Evolutionary conservation across 2,113 vertebrate genomes (phyloP).

Genomic region (Arizona elegans): DNA sequence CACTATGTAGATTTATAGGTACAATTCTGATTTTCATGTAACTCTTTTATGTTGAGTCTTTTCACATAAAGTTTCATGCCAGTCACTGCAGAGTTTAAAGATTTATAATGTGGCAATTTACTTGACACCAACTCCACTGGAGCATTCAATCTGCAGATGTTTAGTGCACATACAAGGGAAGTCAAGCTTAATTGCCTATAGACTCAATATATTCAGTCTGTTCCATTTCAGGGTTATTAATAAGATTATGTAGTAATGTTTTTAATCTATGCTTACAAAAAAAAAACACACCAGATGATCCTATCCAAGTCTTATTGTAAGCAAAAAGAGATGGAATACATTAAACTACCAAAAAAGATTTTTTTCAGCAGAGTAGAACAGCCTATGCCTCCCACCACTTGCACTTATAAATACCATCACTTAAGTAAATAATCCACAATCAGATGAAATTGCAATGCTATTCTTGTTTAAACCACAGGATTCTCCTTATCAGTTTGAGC

Average conservation of each 20-base stretch:
- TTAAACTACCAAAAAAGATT: neutral
- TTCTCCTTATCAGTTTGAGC: neutral
- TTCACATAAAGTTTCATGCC: neutral
- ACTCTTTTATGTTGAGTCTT: neutral
- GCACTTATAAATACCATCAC: neutral
- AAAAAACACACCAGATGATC: neutral
- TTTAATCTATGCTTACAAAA: neutral
- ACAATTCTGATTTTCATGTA: neutral
- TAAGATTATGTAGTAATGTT: neutral
- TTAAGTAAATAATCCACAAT: neutral
- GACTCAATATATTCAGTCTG: neutral
- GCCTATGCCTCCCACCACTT: neutral
- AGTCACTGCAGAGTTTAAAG: neutral
- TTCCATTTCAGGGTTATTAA: neutral
- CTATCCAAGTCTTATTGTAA: neutral
- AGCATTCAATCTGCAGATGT: slow-evolving; percentile 23
- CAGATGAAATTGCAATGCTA: neutral
- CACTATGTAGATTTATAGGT: neutral
- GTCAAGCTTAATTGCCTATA: slow-evolving; percentile 3
- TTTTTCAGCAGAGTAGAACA: neutral
- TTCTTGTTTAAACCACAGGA: neutral
- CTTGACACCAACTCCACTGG: neutral
- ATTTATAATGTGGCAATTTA: slow-evolving; percentile 12
- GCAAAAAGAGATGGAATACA: neutral
- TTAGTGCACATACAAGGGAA: slow-evolving; percentile 3